phyloP scores from a whole-genome alignment of 1,140 invertebrate species.

The Cydia strobilella region DNA sequence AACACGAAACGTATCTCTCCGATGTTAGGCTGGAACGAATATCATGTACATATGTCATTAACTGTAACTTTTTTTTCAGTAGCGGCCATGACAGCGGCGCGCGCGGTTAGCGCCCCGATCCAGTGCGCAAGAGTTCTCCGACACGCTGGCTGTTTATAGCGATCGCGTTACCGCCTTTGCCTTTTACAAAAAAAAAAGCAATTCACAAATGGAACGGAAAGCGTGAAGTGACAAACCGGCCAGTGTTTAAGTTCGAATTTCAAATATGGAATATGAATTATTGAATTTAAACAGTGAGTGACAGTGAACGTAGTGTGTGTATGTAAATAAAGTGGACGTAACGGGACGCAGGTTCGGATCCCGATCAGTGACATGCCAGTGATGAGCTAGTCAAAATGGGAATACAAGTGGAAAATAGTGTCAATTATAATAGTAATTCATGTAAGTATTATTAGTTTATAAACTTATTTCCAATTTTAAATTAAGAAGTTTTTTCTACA shows the following conservation, averaged over 20 bases:
- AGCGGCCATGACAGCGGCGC: conserved; percentile 4
- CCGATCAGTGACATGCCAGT: conserved; percentile 46
- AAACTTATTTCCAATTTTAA: not conserved
- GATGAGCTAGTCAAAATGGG: conserved; percentile 62
- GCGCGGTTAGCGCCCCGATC: not conserved
- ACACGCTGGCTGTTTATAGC: conserved; percentile 5
- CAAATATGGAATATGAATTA: not conserved
- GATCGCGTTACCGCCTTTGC: not conserved
- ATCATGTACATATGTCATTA: not conserved
- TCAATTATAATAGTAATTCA: conserved; percentile 67
- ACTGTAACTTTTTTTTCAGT: conserved; percentile 4
- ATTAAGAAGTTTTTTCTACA: not conserved
- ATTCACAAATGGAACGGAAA: conserved; percentile 10
- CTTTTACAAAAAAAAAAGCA: conserved; percentile 4
- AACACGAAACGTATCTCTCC: too few relatives aligned
- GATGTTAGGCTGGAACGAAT: not conserved
- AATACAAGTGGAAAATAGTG: conserved; percentile 73
- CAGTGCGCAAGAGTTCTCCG: conserved; percentile 17
- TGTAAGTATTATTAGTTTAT: conserved; percentile 56
- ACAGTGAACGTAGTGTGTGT: conserved; percentile 6
- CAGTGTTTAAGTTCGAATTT: not conserved
- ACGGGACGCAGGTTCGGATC: conserved; percentile 11
- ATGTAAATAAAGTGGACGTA: not conserved
- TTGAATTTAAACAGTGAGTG: conserved; percentile 20
- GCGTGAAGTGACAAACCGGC: not conserved